Percentiles rank a stretch among this genome's conserved stretches.
phyloP scores from a whole-genome alignment of 2,888 invertebrate genomes.

The Aleiodes testaceus region DNA sequence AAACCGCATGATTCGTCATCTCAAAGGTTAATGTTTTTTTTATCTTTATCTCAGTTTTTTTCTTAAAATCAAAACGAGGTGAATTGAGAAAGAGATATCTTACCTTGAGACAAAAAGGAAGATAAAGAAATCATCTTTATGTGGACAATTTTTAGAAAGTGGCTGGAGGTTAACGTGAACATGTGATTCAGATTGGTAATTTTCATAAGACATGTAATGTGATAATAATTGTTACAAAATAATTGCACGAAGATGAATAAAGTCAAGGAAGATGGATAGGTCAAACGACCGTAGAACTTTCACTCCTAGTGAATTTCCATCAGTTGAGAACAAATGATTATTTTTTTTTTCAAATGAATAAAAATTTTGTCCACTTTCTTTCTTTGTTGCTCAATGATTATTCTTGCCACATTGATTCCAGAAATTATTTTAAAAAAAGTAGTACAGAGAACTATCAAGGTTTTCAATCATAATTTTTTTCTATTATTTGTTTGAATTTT shows the following conservation, averaged over 20 bases:
- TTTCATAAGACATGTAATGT: conserved; percentile 34
- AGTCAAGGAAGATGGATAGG: conserved; percentile 25
- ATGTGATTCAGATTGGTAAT: conserved; percentile 31
- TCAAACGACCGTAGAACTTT: conserved; percentile 40
- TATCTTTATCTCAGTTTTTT: conserved; percentile 10
- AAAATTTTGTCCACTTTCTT: conserved; percentile 9
- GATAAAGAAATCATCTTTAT: conserved; percentile 21
- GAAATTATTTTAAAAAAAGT: background rate
- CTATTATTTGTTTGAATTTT: too few species aligned
- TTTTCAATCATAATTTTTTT: too few species aligned
- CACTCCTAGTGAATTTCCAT: conserved; percentile 22
- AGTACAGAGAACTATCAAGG: too few species aligned
- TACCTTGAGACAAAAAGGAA: conserved; percentile 29
- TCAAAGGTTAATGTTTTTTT: conserved; percentile 24
- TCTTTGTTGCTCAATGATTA: conserved; percentile 13
- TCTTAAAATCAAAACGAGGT: conserved; percentile 11
- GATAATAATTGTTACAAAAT: conserved; percentile 45
- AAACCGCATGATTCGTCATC: conserved; percentile 27
- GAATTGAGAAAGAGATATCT: conserved; percentile 21
- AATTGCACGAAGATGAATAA: conserved; percentile 33
- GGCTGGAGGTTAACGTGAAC: conserved; percentile 13
- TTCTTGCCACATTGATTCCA: background rate
- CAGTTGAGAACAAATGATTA: conserved; percentile 7
- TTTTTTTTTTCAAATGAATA: background rate
- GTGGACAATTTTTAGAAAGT: conserved; percentile 25